These are phyloP conservation scores for Pagrus major DNA, from an alignment of 2,113 vertebrate genomes.

Conservation along the genomic window DNA sequence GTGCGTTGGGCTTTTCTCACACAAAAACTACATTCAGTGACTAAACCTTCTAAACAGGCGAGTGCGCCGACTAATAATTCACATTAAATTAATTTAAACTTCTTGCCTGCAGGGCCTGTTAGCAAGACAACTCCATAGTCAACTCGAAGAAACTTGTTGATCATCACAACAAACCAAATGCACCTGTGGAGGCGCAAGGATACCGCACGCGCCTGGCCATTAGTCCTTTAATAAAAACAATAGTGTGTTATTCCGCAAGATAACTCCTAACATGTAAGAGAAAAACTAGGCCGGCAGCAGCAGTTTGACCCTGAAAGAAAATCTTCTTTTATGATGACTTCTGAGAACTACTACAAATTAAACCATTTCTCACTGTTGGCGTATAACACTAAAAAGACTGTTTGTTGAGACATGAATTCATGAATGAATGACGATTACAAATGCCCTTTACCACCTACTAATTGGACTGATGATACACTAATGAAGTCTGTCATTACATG, in stretches of 20 bases:
- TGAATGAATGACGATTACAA: background rate
- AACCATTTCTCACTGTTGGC: background rate
- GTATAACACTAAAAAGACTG: background rate
- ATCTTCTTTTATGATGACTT: background rate
- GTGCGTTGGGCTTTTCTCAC: background rate
- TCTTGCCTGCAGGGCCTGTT: background rate
- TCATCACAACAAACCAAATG: background rate
- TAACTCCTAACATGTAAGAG: fast-evolving
- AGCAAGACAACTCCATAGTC: background rate
- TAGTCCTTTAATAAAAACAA: background rate
- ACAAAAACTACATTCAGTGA: background rate
- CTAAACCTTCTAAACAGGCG: background rate
- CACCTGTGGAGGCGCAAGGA: conserved; percentile 18
- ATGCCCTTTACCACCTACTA: background rate
- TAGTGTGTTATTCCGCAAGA: conserved; percentile 42
- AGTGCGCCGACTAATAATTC: background rate
- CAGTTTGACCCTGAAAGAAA: background rate
- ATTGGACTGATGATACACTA: background rate
- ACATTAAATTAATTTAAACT: background rate
- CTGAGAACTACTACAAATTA: background rate
- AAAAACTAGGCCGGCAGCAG: background rate
- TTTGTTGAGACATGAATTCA: background rate
- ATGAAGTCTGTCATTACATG: background rate
- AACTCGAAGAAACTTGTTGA: background rate
- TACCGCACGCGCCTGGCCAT: background rate